These are phyloP conservation scores for Bufo bufo DNA, from an alignment of 2,113 vertebrate genomes.

Conservation along the genomic window DNA sequence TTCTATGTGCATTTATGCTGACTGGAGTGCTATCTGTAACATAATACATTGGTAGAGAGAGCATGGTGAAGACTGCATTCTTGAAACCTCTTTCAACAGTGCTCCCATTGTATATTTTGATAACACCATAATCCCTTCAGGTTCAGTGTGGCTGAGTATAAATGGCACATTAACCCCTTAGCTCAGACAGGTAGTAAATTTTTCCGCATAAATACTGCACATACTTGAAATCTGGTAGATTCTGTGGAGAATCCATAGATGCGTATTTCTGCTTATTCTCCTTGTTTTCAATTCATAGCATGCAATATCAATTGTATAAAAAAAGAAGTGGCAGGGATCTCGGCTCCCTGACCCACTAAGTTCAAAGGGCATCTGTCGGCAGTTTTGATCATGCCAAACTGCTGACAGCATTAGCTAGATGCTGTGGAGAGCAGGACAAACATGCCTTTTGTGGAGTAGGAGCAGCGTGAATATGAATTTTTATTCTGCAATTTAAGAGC, in stretches of 20 bases:
- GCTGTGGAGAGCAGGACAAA: no score
- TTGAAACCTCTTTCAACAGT: constrained; percentile 7
- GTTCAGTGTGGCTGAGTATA: background rate
- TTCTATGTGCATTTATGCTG: background rate
- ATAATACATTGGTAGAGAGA: background rate
- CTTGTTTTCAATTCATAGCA: background rate
- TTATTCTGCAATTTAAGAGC: no score
- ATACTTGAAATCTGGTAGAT: background rate
- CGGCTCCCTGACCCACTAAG: no score
- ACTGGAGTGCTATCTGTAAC: constrained; percentile 12
- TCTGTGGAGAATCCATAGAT: background rate
- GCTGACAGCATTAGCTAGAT: no score
- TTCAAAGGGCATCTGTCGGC: no score
- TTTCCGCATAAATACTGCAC: background rate
- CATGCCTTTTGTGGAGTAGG: no score
- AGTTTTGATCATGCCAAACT: no score
- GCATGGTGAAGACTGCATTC: background rate
- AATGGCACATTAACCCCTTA: background rate
- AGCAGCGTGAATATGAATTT: no score
- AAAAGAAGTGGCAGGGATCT: background rate
- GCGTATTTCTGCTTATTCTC: no score
- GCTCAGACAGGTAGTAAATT: background rate
- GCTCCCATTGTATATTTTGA: constrained; percentile 30
- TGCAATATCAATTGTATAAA: background rate
- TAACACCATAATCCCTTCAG: constrained; percentile 21